Evolutionary conservation across 2,888 invertebrate species (phyloP), one percentile per base, ranked within the genome.

Genomic region (Nomada ferruginata): DNA sequence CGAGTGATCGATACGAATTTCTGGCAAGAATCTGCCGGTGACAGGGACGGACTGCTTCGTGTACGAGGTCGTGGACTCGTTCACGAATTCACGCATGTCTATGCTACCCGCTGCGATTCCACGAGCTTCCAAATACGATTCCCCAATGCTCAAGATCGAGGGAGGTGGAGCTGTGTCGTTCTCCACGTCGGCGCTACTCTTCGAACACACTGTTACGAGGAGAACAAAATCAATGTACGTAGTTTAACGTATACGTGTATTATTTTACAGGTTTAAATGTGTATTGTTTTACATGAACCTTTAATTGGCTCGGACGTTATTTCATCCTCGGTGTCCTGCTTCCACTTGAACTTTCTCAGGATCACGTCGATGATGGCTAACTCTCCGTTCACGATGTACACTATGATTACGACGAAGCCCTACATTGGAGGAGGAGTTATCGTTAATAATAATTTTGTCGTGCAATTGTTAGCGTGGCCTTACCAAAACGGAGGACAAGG

Each of bases 161-260:
- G 85, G 79, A 5, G 94, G 94, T 13, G 94, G 94, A 0, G 95
- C 95, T 1, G 95, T 95, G 63, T 96, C 95, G 90, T 96, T 96
- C 86, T 96, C 96, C 65, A 95, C 95, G 85, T 96, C 96, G 5
- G 95, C 95, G 0, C 95, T 95, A 94, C 95, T 95, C 90, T 96
- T 96, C 79, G 96, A 96, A 92, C 94, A 95, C 90, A 95, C 95
- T 95, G 91, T 84, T 70, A 78, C 50, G 77, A 76, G 94, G 94
- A 70, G 66, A 20, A 69, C 3, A 13, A 23, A 64, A 57, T 44
- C n/a, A 18, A 52, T 52, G 59, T 23, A 18, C 11, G 5, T 23
- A 36, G 26, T 36, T 36, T 36, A 7, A 36, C 36, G 36, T 36
- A 36, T 36, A 36, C 5, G 36, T 36, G 36, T n/a, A 20, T 18